These are phyloP conservation scores for Amblyornis subalaris DNA, from an alignment of 2,113 vertebrate genomes.

Conservation along the genomic window DNA sequence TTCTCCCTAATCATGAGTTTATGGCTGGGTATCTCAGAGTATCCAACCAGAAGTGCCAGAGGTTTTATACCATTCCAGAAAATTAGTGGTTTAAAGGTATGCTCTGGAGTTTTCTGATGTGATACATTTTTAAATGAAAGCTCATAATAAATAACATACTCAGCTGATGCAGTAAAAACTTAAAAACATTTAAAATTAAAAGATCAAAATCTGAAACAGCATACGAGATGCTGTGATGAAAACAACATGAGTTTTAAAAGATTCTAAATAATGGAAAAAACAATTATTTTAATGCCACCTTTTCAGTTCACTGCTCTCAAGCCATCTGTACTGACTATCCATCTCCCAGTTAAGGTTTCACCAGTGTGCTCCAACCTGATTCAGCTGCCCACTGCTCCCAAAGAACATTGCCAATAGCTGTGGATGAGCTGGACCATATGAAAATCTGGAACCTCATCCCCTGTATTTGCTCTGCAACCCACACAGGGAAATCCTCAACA, in stretches of 20 bases:
- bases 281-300: not conserved
- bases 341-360: not conserved
- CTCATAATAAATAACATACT: not conserved
- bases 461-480: not conserved
- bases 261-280: not conserved
- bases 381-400: not conserved
- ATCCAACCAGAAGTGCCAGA: not conserved
- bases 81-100: not conserved
- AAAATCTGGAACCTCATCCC: not conserved
- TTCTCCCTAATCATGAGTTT: not conserved
- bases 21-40: not conserved
- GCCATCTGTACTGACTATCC: not conserved
- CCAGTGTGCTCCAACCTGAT: not conserved
- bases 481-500: not conserved
- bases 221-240: not conserved
- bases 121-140: not conserved
- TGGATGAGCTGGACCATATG: not conserved
- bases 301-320: not conserved
- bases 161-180: not conserved
- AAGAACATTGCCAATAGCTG: not conserved
- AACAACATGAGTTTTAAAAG: not conserved
- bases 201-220: not conserved
- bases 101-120: not conserved
- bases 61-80: not conserved
- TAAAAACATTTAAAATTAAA: not conserved